Evolutionary conservation across 1,140 invertebrate species (phyloP), one percentile per base, ranked within the genome.

Genomic region (Drosophila sturtevanti): DNA sequence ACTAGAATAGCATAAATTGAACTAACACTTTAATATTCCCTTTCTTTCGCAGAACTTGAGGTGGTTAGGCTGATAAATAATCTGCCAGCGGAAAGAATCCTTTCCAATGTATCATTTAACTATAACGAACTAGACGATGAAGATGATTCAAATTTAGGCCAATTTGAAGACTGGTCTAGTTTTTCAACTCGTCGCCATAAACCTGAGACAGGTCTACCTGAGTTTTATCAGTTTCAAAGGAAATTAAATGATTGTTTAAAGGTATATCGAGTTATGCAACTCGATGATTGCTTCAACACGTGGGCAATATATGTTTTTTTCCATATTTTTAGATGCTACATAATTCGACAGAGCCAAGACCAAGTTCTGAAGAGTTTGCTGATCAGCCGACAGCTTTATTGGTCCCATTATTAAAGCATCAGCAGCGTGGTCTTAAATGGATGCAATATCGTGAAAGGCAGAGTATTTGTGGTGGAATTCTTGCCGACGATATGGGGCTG

Each of bases 361-460:
- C 64, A 7, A 55, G 31, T 11, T 12, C 12, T 11, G 37, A 55
- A 0, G 64, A 81, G 16, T 21, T 60, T 22, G 52, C 27, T 1
- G 54, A 65, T 2, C 72, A 77, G 21, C 79, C 79, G 6, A 14
- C 44, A 11, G n/a, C 38, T 2, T 37, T 81, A 5, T 21, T 21
- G 7, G 79, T 81, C 0, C 37, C 41, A 2, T 35, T 81, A 14
- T 4, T 81, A 14, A 69, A 73, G 4, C 79, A 81, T 37, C 79
- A 81, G 7, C 12, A 70, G 11, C 7, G 12, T 27, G 97, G 96
- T 0, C 92, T 99, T 0, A 93, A 95, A 11, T 99, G 98, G 98
- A 91, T 99, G 48, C 66, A 94, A 2, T 98, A 97, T 96, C 92
- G 98, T 41, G 98, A 99, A 16, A 55, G 48, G 0, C 96, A 98